phyloP scores from a whole-genome alignment of 2,888 invertebrate genomes.

The Gryllus longicercus region DNA sequence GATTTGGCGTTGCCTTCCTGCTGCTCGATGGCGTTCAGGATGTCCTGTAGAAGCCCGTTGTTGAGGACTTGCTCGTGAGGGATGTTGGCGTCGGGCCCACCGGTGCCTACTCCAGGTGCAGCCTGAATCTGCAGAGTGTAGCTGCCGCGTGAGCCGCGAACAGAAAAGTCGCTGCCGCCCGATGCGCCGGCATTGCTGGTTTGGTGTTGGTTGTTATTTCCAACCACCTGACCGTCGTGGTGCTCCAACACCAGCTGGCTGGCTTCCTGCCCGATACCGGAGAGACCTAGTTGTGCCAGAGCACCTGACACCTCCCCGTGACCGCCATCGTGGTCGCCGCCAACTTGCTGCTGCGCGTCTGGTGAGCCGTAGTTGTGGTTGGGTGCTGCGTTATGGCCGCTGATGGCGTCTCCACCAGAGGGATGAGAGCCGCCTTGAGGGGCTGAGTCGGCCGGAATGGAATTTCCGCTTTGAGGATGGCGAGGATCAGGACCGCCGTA shows the following conservation, averaged over 20 bases:
- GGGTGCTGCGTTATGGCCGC: no score
- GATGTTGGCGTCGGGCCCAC: constrained; percentile 50
- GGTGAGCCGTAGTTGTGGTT: no score
- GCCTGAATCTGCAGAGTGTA: constrained; percentile 76
- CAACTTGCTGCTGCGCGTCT: constrained; percentile 35
- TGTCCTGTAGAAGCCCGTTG: constrained; percentile 74
- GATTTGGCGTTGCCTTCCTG: constrained; percentile 47
- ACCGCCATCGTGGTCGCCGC: constrained; percentile 38
- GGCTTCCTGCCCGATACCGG: background rate
- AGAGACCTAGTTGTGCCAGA: background rate
- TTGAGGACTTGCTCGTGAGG: constrained; percentile 76
- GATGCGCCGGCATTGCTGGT: constrained; percentile 18
- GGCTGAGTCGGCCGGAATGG: background rate
- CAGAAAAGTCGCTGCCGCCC: constrained; percentile 49
- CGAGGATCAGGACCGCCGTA: constrained; percentile 26
- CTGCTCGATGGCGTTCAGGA: constrained; percentile 77
- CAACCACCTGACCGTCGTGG: background rate
- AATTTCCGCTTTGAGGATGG: background rate
- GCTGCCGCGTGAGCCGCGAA: constrained; percentile 54
- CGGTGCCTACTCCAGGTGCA: constrained; percentile 54
- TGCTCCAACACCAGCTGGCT: background rate
- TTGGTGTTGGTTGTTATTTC: background rate
- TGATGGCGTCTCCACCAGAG: no score
- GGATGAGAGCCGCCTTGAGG: no score
- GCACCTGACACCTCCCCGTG: constrained; percentile 35